Evolutionary conservation across 1,140 invertebrate species (phyloP).

Genomic region (Dysdera silvatica): DNA sequence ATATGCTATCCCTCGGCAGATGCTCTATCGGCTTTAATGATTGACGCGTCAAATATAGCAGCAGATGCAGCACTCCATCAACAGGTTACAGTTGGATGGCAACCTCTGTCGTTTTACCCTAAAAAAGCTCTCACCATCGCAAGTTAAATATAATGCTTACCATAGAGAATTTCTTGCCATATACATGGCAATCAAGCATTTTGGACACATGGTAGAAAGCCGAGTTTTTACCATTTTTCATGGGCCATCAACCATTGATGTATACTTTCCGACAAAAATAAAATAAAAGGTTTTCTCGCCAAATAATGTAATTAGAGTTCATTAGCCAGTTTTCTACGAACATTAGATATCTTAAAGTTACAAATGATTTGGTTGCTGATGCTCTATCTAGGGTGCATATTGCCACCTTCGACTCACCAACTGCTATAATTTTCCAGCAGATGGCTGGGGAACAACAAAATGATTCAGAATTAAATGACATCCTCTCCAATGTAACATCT

Average conservation of each 20-base stretch:
- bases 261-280: constrained; percentile 26
- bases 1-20: neutral
- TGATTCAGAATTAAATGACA: too few species aligned
- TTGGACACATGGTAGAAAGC: constrained; percentile 36
- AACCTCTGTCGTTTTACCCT: constrained; percentile 23
- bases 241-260: constrained; percentile 35
- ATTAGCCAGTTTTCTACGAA: too few species aligned
- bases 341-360: too few species aligned
- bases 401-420: too few species aligned
- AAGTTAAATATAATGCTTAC: constrained; percentile 21
- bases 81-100: neutral
- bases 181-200: constrained; percentile 34
- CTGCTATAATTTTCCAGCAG: too few species aligned
- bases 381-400: too few species aligned
- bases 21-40: neutral
- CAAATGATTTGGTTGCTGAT: too few species aligned
- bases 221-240: constrained; percentile 6
- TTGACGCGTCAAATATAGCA: constrained; percentile 10
- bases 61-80: neutral
- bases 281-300: too few species aligned
- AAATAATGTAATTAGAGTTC: too few species aligned
- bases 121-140: neutral
- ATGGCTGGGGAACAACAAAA: too few species aligned
- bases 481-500: too few species aligned
- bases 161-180: constrained; percentile 33